These are phyloP conservation scores for Benthosema pterotum DNA, from an alignment of 2,797 vertebrate species.

Conservation along the genomic window DNA sequence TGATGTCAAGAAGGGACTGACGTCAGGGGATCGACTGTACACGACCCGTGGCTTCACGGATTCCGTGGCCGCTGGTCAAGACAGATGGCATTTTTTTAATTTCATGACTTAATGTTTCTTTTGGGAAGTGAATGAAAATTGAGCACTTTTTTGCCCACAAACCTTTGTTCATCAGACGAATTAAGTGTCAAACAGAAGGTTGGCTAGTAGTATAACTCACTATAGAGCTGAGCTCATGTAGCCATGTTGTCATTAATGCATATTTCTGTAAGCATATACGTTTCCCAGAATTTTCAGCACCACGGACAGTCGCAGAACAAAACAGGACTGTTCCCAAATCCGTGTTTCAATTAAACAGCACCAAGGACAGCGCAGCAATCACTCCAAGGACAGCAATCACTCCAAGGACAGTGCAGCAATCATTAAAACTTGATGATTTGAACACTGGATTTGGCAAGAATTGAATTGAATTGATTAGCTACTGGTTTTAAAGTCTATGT, in stretches of 20 bases:
- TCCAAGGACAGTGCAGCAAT: not conserved
- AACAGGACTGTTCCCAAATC: conserved; percentile 17
- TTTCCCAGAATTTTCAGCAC: conserved; percentile 52
- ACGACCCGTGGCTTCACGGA: not conserved
- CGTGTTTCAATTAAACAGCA: not conserved
- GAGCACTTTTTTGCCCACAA: not conserved
- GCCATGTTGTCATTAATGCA: no score
- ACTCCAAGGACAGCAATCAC: no score
- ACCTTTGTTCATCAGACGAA: not conserved
- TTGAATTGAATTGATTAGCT: no score
- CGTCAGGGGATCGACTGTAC: conserved; percentile 34
- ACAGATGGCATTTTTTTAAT: conserved; percentile 18
- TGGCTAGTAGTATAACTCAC: no score
- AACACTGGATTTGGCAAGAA: no score
- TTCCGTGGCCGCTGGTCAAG: not conserved
- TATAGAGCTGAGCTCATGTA: no score
- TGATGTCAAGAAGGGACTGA: conserved; percentile 69
- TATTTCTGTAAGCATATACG: no score
- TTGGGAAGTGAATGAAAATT: conserved; percentile 9
- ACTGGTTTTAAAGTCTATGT: no score
- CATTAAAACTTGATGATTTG: no score
- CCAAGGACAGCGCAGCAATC: not conserved
- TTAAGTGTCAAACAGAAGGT: no score
- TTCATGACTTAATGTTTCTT: no score
- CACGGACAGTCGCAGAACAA: conserved; percentile 54